phyloP scores from a whole-genome alignment of 2,113 vertebrate species.

The Edolisoma coerulescens region DNA sequence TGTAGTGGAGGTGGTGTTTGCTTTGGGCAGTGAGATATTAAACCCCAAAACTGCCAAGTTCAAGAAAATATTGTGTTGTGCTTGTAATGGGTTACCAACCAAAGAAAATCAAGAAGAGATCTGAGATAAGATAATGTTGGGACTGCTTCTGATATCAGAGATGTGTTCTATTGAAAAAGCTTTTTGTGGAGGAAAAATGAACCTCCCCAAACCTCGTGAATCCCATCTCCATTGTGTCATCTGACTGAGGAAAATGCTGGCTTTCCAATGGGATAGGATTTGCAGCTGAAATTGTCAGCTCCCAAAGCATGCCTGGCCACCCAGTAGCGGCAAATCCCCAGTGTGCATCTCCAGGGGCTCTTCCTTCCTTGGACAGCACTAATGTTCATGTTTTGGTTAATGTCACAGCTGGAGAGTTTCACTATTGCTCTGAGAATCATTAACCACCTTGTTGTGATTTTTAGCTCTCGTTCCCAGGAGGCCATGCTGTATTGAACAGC shows the following conservation, averaged over 20 bases:
- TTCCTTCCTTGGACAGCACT: conserved; percentile 51
- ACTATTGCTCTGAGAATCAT: conserved; percentile 55
- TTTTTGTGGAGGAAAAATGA: not conserved
- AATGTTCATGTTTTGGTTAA: conserved; percentile 56
- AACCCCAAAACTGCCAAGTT: not conserved
- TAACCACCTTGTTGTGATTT: conserved; percentile 65
- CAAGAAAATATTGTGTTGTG: not conserved
- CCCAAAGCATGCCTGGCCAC: conserved; percentile 18
- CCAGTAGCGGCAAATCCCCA: not conserved
- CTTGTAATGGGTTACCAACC: not conserved
- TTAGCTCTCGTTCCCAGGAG: conserved; percentile 41
- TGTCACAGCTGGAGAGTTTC: conserved; percentile 65
- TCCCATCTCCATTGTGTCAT: not conserved
- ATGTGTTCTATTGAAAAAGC: not conserved
- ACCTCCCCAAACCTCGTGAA: not conserved
- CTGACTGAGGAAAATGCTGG: not conserved
- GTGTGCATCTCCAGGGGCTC: conserved; percentile 46
- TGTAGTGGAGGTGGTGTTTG: not conserved
- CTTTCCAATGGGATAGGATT: not conserved
- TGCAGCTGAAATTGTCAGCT: not conserved
- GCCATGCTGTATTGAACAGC: conserved; percentile 46
- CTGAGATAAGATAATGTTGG: not conserved
- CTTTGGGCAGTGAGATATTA: not conserved
- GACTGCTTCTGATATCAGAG: not conserved
- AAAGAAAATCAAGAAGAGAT: not conserved